Evolutionary conservation across 2,888 invertebrate species (phyloP), one percentile per base, ranked within the genome.

Genomic region (Anticlea derivata): DNA sequence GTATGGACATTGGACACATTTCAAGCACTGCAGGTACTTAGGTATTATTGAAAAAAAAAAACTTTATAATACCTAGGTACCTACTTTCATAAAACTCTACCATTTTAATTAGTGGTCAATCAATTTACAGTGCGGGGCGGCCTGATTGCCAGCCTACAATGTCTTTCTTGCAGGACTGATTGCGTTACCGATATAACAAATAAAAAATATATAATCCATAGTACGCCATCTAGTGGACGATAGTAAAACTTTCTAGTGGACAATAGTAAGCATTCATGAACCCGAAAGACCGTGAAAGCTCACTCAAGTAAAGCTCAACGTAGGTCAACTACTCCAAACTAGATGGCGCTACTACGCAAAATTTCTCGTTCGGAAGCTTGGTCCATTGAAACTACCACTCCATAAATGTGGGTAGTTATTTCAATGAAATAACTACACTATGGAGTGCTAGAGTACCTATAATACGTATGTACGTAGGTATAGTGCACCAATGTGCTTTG

Each of bases 261-360:
- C n/a, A n/a, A n/a, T n/a, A n/a, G n/a, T n/a, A 26, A 27, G 10
- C 13, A 7, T 27, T 39, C 17, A 7, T 35, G 1, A 35, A 30
- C 33, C 3, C 39, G 29, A 1, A 5, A 12, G 22, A 7, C 5
- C 22, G 7, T 44, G 11, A 20, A 30, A 48, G 29, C 24, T 13
- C 5, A 7, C 8, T 17, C n/a, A n/a, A n/a, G 24, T 31, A 17
- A 29, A 5, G 17, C 2, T 1, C 2, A 3, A 51, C 27, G 8
- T 50, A 65, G 66, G 78, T 60, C 13, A 0, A 48, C 78, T 70
- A 74, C 50, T 68, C 11, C 0, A n/a, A 52, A 26, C 22, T 62
- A 86, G 86, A 69, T 79, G 83, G 73, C 82, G 74, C 56, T 71
- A 5, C 46, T 12, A 10, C n/a, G 46, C 8, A 2, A 37, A 37